Percentiles rank a stretch among this genome's conserved stretches.
phyloP scores from a whole-genome alignment of 2,113 vertebrate species.

The Myrmecophaga tridactyla region DNA sequence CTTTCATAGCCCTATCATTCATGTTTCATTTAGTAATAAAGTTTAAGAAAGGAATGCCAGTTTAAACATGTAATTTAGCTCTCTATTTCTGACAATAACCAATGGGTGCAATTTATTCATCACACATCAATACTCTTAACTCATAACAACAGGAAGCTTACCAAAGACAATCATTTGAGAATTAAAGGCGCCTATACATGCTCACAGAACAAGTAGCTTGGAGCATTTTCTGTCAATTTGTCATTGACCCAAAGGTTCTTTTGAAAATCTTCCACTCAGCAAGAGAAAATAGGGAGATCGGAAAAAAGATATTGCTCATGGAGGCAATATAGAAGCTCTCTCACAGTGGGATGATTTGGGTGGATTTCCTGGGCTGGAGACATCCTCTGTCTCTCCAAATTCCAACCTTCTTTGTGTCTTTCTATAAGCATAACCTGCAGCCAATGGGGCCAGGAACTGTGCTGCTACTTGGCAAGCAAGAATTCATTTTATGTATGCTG shows the following conservation, averaged over 20 bases:
- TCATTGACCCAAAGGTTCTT: constrained; percentile 57
- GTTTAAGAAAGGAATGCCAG: constrained; percentile 56
- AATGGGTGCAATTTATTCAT: constrained; percentile 66
- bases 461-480: constrained; percentile 42
- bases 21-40: constrained; percentile 61
- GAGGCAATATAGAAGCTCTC: constrained; percentile 13
- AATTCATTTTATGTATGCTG: constrained; percentile 48
- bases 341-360: not conserved
- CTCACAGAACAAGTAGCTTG: constrained; percentile 62
- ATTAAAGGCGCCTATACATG: constrained; percentile 57
- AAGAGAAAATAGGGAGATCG: constrained; percentile 27
- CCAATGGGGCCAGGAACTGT: not conserved
- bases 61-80: constrained; percentile 69
- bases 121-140: constrained; percentile 63
- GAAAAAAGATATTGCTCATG: constrained; percentile 1
- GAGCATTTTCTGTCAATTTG: constrained; percentile 59
- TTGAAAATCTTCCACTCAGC: constrained; percentile 52
- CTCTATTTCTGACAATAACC: constrained; percentile 66
- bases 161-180: constrained; percentile 54
- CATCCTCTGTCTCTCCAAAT: constrained; percentile 6
- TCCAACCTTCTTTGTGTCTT: constrained; percentile 6
- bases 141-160: constrained; percentile 62
- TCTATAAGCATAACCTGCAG: constrained; percentile 33
- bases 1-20: constrained; percentile 44
- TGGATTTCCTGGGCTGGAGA: constrained; percentile 1